Conservation (phyloP, 2,888 invertebrate species). For the Nymphalis polychloros region DNA sequence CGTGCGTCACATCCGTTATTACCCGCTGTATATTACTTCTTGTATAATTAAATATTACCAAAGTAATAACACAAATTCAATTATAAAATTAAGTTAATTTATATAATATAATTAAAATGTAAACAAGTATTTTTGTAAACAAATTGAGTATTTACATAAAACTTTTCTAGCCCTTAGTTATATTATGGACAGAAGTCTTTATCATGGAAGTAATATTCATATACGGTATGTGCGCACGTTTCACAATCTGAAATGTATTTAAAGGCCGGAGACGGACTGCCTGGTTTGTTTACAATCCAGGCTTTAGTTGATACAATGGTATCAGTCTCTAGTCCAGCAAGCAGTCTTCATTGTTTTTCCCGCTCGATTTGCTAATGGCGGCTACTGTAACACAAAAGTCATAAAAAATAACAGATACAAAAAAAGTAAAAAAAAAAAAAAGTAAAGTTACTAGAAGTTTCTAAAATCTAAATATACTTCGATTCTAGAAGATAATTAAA, state of each 20-base stretch:
- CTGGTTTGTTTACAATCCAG: slow-evolving; percentile 28
- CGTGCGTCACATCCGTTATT: slow-evolving; percentile 54
- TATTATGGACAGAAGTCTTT: slow-evolving; percentile 26
- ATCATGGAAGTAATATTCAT: slow-evolving; percentile 47
- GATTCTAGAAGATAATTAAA: too few species aligned
- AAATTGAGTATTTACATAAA: slow-evolving; percentile 11
- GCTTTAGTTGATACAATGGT: slow-evolving; percentile 36
- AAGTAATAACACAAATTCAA: background rate
- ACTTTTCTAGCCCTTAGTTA: slow-evolving; percentile 9
- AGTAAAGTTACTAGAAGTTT: background rate
- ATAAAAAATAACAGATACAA: slow-evolving; percentile 17
- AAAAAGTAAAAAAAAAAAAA: background rate
- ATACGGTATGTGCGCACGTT: slow-evolving; percentile 45
- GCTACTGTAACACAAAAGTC: slow-evolving; percentile 59
- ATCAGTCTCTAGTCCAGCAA: slow-evolving; percentile 48
- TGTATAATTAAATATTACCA: slow-evolving; percentile 30
- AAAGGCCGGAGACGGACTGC: slow-evolving; percentile 39
- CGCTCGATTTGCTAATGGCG: slow-evolving; percentile 73
- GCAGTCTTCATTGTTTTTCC: slow-evolving; percentile 63
- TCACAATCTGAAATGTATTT: slow-evolving; percentile 52
- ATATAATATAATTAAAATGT: slow-evolving; percentile 4
- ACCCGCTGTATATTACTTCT: slow-evolving; percentile 55
- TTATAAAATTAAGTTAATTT: background rate
- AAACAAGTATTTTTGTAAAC: background rate
- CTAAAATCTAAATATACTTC: background rate